phyloP scores from a whole-genome alignment of 2,113 vertebrate genomes.

The Carassius auratus region DNA sequence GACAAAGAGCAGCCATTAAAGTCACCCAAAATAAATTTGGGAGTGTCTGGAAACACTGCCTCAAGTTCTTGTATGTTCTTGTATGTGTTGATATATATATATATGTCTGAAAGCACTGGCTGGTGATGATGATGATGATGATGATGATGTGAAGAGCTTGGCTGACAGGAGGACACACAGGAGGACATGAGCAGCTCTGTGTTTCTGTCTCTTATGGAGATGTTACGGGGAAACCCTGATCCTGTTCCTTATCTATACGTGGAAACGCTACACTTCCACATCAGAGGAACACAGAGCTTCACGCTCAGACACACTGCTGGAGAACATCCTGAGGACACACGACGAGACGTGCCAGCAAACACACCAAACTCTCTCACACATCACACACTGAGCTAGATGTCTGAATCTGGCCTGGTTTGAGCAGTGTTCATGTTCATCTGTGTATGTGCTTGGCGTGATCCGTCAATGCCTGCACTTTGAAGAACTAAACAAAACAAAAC shows the following conservation, averaged over 20 bases:
- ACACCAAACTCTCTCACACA: not conserved
- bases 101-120: too few relatives aligned
- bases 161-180: not conserved
- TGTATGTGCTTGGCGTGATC: not conserved
- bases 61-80: too few relatives aligned
- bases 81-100: too few relatives aligned
- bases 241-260: slow-evolving; percentile 49
- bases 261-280: slow-evolving; percentile 76
- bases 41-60: too few relatives aligned
- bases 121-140: not conserved
- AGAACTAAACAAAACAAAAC: too few relatives aligned
- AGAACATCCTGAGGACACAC: not conserved
- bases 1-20: too few relatives aligned
- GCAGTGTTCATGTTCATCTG: not conserved
- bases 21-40: too few relatives aligned
- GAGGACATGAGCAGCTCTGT: slow-evolving; percentile 23
- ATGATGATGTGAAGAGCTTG: not conserved
- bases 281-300: slow-evolving; percentile 32
- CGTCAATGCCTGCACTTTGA: not conserved
- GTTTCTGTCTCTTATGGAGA: slow-evolving; percentile 8
- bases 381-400: not conserved
- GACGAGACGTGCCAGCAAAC: not conserved
- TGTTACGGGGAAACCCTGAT: slow-evolving; percentile 44
- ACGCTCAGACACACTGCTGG: not conserved
- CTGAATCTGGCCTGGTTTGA: not conserved